Percentiles rank a stretch among this genome's conserved stretches.
These are phyloP conservation scores for Litocranius walleri DNA, from an alignment of 2,113 vertebrate genomes.

Conservation along the genomic window DNA sequence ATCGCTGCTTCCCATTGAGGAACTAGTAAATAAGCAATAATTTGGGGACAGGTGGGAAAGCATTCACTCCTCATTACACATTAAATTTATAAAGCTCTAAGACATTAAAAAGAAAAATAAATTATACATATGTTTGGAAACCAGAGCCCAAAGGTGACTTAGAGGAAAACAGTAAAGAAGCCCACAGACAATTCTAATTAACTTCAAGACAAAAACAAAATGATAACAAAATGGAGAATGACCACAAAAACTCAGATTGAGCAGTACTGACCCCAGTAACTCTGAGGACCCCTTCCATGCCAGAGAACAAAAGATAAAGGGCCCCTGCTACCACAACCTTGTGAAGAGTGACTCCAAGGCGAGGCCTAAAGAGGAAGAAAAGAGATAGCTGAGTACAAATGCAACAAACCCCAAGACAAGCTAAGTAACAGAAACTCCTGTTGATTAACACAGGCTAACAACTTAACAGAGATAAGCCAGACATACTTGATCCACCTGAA, in stretches of 20 bases:
- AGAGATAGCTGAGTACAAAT: conserved; percentile 31
- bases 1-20: neutral
- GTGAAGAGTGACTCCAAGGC: conserved; percentile 93
- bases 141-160: neutral
- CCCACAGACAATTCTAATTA: neutral
- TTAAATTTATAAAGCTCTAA: conserved; percentile 30
- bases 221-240: neutral
- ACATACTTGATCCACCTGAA: neutral
- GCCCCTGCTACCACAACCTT: conserved; percentile 91
- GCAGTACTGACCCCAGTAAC: conserved; percentile 91
- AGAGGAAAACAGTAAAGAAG: conserved; percentile 28
- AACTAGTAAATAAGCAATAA: neutral
- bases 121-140: conserved; percentile 2
- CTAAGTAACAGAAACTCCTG: neutral
- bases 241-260: conserved; percentile 21
- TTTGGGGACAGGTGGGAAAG: neutral
- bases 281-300: conserved; percentile 94
- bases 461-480: neutral
- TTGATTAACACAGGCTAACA: neutral
- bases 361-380: conserved; percentile 83
- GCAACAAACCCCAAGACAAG: neutral
- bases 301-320: conserved; percentile 94
- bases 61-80: neutral
- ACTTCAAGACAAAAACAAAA: neutral
- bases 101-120: neutral